Evolutionary conservation across 2,797 vertebrate genomes (phyloP).

Genomic region (Melanotaenia trifasciata): DNA sequence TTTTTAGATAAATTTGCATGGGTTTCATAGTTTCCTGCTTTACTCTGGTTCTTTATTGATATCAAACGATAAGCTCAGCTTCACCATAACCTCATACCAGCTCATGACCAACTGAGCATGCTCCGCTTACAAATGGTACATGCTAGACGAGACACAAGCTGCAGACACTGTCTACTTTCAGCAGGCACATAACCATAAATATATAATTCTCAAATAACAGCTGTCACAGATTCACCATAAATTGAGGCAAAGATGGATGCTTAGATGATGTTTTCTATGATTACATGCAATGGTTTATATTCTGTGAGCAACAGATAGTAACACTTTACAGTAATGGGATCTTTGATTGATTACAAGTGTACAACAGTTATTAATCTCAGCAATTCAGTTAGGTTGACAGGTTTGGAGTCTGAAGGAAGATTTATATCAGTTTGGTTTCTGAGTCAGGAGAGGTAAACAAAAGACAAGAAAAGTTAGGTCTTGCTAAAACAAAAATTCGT

Average conservation of each 20-base stretch:
- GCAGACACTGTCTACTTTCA: constrained; percentile 10
- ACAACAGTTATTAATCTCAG: neutral
- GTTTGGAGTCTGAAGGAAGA: neutral
- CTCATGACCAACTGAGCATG: constrained; percentile 25
- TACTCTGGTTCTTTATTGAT: constrained; percentile 7
- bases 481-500: neutral
- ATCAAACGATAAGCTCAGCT: constrained; percentile 12
- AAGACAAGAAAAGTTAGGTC: neutral
- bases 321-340: neutral
- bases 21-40: neutral
- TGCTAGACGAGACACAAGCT: constrained; percentile 9
- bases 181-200: neutral
- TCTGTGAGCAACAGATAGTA: neutral
- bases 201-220: constrained; percentile 8
- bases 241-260: constrained; percentile 1
- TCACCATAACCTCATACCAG: constrained; percentile 18
- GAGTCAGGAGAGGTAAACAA: neutral
- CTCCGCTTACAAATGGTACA: neutral
- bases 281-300: neutral
- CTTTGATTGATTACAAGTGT: neutral
- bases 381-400: constrained; percentile 1
- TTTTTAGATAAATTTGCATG: neutral
- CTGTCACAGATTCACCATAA: no score
- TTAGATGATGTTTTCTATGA: neutral
- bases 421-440: neutral